Percentiles rank a stretch among this genome's conserved stretches.
Evolutionary conservation across 2,797 vertebrate genomes (phyloP).

Genomic region (Fistularia commersonii): DNA sequence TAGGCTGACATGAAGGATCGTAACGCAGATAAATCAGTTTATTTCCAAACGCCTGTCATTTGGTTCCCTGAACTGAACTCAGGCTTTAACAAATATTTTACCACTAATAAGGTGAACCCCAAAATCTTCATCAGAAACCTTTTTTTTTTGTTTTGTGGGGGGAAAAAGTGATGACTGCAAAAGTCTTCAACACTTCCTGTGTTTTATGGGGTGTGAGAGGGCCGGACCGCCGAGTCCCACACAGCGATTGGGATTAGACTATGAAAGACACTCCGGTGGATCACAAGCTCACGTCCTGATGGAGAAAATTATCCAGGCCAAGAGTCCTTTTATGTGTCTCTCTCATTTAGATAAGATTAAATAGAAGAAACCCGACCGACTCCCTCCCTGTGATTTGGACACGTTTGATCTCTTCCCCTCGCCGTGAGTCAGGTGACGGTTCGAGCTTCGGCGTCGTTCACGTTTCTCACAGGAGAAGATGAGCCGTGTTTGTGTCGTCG

Average conservation of each 20-base stretch:
- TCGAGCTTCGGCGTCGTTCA: conserved; percentile 12
- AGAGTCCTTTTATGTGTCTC: conserved; percentile 67
- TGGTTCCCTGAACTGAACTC: too few relatives aligned
- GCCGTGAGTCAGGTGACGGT: conserved; percentile 59
- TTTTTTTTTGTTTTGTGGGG: too few relatives aligned
- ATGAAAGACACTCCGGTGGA: conserved; percentile 68
- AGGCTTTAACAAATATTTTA: too few relatives aligned
- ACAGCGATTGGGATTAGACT: conserved; percentile 59
- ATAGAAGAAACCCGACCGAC: conserved; percentile 38
- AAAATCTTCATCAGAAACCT: too few relatives aligned
- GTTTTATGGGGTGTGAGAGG: too few relatives aligned
- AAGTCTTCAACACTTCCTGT: neutral
- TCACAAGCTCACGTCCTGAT: conserved; percentile 65
- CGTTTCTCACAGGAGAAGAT: conserved; percentile 1
- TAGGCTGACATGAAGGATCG: too few relatives aligned
- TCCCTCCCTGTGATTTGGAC: conserved; percentile 57
- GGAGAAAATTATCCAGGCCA: conserved; percentile 62
- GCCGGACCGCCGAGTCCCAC: too few relatives aligned
- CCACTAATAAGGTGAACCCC: too few relatives aligned
- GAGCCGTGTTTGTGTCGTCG: neutral
- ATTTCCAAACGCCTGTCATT: too few relatives aligned
- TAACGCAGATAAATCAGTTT: too few relatives aligned
- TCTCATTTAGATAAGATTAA: conserved; percentile 73
- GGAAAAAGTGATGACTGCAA: neutral
- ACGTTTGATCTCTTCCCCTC: conserved; percentile 61